A percentile compares a stretch with the other conserved stretches of the same genome.
phyloP scores from a whole-genome alignment of 30 jellyfish, hydroid and myxozoan genomes.

The Aurelia sp. region DNA sequence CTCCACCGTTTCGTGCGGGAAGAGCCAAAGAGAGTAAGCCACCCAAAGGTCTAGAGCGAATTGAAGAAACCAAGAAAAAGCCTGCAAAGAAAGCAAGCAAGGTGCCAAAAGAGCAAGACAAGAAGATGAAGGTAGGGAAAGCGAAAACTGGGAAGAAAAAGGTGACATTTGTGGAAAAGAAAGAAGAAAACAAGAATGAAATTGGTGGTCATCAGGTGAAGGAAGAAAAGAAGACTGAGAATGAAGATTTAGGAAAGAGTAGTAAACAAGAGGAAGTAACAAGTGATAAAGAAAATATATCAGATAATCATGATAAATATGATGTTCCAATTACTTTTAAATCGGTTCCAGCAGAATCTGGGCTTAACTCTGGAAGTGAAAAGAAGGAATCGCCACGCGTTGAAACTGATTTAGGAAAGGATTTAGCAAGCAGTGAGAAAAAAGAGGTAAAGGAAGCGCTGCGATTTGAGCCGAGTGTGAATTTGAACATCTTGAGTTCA shows the following conservation, averaged over 20 bases:
- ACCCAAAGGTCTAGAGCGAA: constrained; percentile 51
- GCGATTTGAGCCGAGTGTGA: not conserved
- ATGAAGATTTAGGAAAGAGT: constrained; percentile 5
- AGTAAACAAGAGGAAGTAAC: not conserved
- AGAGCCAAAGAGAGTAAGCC: constrained; percentile 41
- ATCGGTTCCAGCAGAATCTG: constrained; percentile 32
- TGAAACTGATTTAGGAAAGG: not conserved
- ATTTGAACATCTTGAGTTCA: constrained; percentile 21
- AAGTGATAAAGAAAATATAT: not conserved
- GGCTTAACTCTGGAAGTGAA: constrained; percentile 1
- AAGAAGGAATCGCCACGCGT: not conserved
- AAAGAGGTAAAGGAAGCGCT: not conserved
- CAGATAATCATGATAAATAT: constrained; percentile 35
- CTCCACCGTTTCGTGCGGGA: constrained; percentile 74
- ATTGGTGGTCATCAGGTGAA: constrained; percentile 4
- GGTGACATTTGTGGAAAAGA: constrained; percentile 28
- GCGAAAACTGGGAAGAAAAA: constrained; percentile 21
- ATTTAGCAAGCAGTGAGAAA: not conserved
- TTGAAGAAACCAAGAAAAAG: constrained; percentile 30
- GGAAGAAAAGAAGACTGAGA: not conserved
- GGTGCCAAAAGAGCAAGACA: constrained; percentile 15
- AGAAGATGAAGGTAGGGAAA: constrained; percentile 7
- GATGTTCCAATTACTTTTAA: constrained; percentile 61
- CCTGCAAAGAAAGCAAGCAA: constrained; percentile 27
- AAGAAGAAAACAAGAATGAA: not conserved